Percentiles rank a stretch among this genome's conserved stretches.
phyloP scores from a whole-genome alignment of 2,888 invertebrate species.

The Ophonus ardosiacus region DNA sequence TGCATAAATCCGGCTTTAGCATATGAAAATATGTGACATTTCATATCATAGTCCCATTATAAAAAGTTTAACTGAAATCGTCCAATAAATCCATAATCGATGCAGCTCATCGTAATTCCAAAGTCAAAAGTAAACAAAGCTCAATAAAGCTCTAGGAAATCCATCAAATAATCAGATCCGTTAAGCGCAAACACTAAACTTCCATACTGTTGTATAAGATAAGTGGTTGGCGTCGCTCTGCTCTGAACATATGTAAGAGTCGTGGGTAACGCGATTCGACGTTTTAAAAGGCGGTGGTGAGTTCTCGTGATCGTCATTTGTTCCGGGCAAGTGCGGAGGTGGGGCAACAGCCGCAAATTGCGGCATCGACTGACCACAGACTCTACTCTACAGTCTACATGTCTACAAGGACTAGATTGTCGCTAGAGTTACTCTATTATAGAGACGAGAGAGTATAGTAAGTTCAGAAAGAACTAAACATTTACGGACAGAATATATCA shows the following conservation, averaged over 20 bases:
- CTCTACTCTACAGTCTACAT: no score
- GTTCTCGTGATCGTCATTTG: slow-evolving; percentile 17
- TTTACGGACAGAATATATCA: no score
- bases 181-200: slow-evolving; percentile 26
- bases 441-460: no score
- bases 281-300: slow-evolving; percentile 14
- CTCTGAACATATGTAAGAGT: slow-evolving; percentile 26
- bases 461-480: no score
- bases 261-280: slow-evolving; percentile 32
- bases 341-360: not conserved
- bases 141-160: slow-evolving; percentile 14
- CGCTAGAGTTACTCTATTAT: no score
- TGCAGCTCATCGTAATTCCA: not conserved
- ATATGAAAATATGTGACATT: no score
- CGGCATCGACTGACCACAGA: not conserved
- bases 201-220: slow-evolving; percentile 23
- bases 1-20: no score
- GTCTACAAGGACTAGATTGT: no score
- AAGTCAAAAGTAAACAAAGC: slow-evolving; percentile 21
- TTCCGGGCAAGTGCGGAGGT: not conserved
- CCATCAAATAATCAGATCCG: slow-evolving; percentile 28
- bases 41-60: no score
- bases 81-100: slow-evolving; percentile 5
- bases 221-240: slow-evolving; percentile 22
- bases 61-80: not conserved